phyloP scores from a whole-genome alignment of 2,113 vertebrate species.

The Pampusana beccarii region DNA sequence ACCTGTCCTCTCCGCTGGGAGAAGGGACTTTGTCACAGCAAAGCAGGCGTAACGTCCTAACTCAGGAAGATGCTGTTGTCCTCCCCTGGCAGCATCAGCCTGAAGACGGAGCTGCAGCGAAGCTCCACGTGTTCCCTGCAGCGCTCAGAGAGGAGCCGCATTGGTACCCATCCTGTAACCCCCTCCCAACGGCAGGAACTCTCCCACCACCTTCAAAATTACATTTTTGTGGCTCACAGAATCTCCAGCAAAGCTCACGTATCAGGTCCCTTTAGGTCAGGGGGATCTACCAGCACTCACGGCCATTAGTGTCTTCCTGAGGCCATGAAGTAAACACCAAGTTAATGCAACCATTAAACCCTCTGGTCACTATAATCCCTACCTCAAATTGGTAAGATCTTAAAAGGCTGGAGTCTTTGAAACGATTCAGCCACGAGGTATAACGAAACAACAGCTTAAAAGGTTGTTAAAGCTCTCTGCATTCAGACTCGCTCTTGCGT shows the following conservation, averaged over 20 bases:
- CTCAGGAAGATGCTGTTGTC: background rate
- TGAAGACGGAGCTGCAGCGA: background rate
- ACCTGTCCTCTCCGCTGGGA: background rate
- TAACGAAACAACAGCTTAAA: background rate
- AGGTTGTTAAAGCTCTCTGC: slow-evolving; percentile 12
- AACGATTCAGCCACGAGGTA: background rate
- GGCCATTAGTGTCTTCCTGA: background rate
- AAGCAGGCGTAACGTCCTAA: background rate
- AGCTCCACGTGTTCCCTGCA: background rate
- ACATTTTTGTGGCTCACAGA: background rate
- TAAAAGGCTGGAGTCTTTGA: slow-evolving; percentile 29
- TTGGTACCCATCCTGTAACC: background rate
- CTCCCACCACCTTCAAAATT: background rate
- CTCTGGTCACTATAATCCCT: background rate
- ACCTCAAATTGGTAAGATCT: background rate
- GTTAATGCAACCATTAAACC: slow-evolving; percentile 16
- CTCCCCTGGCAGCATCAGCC: background rate
- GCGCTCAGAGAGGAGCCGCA: background rate
- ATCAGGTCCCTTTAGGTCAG: background rate
- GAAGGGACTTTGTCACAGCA: background rate
- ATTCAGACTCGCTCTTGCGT: background rate
- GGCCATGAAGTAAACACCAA: background rate
- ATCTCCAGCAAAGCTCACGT: background rate
- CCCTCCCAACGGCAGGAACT: fast-evolving
- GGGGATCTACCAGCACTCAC: background rate